Conservation (phyloP, 2,113 vertebrate genomes). For the Anhinga anhinga region DNA sequence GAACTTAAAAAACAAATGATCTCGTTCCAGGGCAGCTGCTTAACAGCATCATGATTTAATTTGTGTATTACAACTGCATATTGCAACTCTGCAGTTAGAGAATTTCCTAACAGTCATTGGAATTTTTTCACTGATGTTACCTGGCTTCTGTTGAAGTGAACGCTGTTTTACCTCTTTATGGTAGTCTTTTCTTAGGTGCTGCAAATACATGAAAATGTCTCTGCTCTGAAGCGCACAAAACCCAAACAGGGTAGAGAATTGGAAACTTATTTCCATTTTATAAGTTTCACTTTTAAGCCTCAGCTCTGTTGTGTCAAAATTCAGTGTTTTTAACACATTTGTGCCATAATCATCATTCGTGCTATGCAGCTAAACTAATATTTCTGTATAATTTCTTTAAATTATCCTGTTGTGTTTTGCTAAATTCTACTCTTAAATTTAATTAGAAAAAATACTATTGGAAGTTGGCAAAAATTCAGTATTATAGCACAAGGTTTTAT, state of each 20-base stretch:
- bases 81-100: background rate
- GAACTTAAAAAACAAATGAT: background rate
- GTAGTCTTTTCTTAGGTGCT: background rate
- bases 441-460: background rate
- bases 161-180: background rate
- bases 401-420: background rate
- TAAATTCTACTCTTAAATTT: background rate
- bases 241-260: background rate
- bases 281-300: background rate
- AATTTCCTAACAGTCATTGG: background rate
- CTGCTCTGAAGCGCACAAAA: background rate
- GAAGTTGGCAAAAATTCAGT: background rate
- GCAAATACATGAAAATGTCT: background rate
- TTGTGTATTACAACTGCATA: background rate
- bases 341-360: background rate
- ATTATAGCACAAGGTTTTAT: background rate
- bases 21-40: background rate
- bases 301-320: background rate
- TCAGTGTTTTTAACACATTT: background rate
- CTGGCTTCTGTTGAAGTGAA: background rate
- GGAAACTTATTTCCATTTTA: background rate
- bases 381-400: background rate
- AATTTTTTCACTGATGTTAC: background rate
- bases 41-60: background rate
- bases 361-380: background rate